Percentiles rank a stretch among this genome's conserved stretches.
Evolutionary conservation across 2,113 vertebrate species (phyloP).

Genomic region (Gnathonemus longibarbis): DNA sequence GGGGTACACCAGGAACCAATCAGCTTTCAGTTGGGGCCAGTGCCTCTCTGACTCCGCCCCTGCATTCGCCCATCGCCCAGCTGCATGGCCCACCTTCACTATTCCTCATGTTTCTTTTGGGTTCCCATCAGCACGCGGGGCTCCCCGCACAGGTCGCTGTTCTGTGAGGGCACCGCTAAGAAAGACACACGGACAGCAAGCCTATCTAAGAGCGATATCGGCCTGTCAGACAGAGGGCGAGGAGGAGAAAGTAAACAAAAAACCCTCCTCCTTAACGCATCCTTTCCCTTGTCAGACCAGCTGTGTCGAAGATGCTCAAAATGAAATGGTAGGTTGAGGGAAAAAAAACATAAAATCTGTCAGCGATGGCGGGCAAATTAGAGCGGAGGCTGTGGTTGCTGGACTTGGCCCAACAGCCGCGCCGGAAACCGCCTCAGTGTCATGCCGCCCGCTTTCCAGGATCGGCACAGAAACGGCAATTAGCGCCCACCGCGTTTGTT

Average conservation of each 20-base stretch:
- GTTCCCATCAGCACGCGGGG: not conserved
- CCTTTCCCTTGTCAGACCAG: not conserved
- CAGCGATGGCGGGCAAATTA: not conserved
- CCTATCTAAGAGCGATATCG: not conserved
- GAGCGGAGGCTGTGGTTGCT: not conserved
- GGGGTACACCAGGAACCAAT: not conserved
- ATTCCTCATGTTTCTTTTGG: not conserved
- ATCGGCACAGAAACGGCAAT: slow-evolving; percentile 31
- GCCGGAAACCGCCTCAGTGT: slow-evolving; percentile 19
- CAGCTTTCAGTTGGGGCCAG: not conserved
- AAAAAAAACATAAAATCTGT: not conserved
- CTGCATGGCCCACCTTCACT: not conserved
- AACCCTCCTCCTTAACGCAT: not conserved
- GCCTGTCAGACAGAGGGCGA: not conserved
- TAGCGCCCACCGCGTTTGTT: slow-evolving; percentile 22
- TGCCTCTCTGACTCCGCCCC: not conserved
- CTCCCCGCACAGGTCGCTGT: not conserved
- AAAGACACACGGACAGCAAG: not conserved
- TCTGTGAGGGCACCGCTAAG: not conserved
- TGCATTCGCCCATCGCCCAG: not conserved
- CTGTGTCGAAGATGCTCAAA: not conserved
- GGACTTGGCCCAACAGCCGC: not conserved
- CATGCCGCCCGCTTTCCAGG: slow-evolving; percentile 2
- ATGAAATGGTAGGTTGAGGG: not conserved
- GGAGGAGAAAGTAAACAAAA: not conserved